phyloP scores from a whole-genome alignment of 30 jellyfish, hydroid and myxozoan genomes.

The Aurelia sp. region DNA sequence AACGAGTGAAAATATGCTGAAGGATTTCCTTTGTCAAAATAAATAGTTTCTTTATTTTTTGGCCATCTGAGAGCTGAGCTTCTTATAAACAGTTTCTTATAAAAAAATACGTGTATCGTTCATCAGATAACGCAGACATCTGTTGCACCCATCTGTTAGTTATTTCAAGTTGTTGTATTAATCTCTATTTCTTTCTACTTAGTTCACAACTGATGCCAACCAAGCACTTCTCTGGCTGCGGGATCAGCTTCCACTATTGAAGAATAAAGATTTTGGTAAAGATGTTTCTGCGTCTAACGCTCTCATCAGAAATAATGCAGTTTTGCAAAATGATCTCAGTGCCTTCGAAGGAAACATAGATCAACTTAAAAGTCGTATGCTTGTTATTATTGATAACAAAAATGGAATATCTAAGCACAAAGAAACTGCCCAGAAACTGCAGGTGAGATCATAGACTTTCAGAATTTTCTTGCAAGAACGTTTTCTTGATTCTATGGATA shows the following conservation, averaged over 20 bases:
- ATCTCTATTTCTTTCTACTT: not conserved
- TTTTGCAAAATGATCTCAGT: slow-evolving; percentile 25
- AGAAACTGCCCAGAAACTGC: slow-evolving; percentile 6
- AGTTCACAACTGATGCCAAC: slow-evolving; percentile 44
- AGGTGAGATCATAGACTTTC: slow-evolving; percentile 9
- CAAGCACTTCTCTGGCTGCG: slow-evolving; percentile 59
- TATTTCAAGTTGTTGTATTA: not conserved
- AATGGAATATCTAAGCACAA: not conserved
- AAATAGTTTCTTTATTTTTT: too few relatives aligned
- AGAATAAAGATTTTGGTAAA: slow-evolving; percentile 55
- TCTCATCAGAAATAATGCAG: slow-evolving; percentile 28
- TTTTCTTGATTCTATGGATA: too few relatives aligned
- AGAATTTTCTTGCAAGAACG: too few relatives aligned
- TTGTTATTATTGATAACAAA: not conserved
- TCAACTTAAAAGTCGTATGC: slow-evolving; percentile 38
- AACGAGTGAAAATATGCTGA: too few relatives aligned
- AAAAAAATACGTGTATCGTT: too few relatives aligned
- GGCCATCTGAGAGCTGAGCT: too few relatives aligned
- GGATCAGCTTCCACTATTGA: slow-evolving; percentile 51
- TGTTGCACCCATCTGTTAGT: too few relatives aligned
- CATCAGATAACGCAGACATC: too few relatives aligned
- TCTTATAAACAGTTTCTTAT: too few relatives aligned
- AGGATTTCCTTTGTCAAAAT: too few relatives aligned
- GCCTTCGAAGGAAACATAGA: slow-evolving; percentile 30
- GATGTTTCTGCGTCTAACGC: slow-evolving; percentile 57